Conservation (phyloP, 2,113 vertebrate genomes). For the Clinocottus analis region DNA sequence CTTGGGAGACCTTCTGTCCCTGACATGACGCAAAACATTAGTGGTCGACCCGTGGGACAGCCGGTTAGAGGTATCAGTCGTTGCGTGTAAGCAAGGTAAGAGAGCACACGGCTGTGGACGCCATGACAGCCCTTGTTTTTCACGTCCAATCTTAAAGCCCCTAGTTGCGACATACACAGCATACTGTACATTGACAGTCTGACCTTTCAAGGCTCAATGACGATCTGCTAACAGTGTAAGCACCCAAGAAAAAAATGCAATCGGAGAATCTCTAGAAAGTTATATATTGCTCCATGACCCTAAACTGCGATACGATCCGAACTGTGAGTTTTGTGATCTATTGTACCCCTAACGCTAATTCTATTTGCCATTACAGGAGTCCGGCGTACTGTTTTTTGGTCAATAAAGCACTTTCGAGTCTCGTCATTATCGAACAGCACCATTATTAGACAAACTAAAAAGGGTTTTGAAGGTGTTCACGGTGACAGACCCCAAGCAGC, state of each 20-base stretch:
- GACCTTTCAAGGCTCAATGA: neutral
- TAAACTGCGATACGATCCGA: neutral
- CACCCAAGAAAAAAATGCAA: too few species aligned
- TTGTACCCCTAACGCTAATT: neutral
- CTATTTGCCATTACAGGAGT: neutral
- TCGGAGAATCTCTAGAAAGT: too few species aligned
- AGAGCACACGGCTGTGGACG: constrained; percentile 41
- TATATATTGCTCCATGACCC: neutral
- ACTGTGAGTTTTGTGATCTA: neutral
- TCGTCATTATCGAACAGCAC: constrained; percentile 43
- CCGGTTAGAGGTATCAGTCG: constrained; percentile 56
- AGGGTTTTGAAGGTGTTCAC: constrained; percentile 28
- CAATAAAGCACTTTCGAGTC: constrained; percentile 9
- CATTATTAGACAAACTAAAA: constrained; percentile 36
- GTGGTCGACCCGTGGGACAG: constrained; percentile 44
- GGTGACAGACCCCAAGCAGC: constrained; percentile 39
- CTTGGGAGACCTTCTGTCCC: constrained; percentile 51
- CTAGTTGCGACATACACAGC: neutral
- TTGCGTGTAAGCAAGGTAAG: constrained; percentile 50
- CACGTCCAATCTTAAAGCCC: neutral
- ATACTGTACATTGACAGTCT: neutral
- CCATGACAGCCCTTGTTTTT: constrained; percentile 49
- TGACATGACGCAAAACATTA: constrained; percentile 66
- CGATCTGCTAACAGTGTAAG: too few species aligned
- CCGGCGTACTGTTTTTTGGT: constrained; percentile 9